phyloP scores from a whole-genome alignment of 2,797 vertebrate species.

The Poeciliopsis infans region DNA sequence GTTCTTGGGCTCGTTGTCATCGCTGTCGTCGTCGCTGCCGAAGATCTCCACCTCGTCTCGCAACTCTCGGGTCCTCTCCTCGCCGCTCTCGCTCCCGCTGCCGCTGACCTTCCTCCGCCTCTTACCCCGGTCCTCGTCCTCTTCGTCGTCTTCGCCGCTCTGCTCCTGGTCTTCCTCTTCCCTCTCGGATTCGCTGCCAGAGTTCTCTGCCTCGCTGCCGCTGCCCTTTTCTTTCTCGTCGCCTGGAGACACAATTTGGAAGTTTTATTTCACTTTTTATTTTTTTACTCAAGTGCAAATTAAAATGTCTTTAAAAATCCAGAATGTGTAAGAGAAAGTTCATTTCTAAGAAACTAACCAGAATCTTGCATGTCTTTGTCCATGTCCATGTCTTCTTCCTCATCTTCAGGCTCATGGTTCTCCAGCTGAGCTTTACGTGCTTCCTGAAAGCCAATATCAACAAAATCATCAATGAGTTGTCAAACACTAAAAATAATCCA shows the following conservation, averaged over 20 bases:
- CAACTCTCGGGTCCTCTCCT: constrained; percentile 82
- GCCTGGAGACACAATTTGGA: constrained; percentile 64
- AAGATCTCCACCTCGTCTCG: constrained; percentile 94
- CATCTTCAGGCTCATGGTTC: constrained; percentile 96
- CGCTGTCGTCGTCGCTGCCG: constrained; percentile 87
- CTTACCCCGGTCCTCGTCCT: constrained; percentile 68
- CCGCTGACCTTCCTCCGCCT: constrained; percentile 69
- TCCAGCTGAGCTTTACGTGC: constrained; percentile 94
- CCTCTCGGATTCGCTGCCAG: constrained; percentile 80
- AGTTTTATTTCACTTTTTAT: neutral
- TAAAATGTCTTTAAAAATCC: neutral
- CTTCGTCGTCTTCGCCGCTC: constrained; percentile 59
- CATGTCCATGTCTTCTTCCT: constrained; percentile 93
- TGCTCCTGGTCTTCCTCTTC: constrained; percentile 81
- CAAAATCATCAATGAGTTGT: constrained; percentile 9
- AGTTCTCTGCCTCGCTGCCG: constrained; percentile 88
- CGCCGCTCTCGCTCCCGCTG: constrained; percentile 83
- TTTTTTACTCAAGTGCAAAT: neutral
- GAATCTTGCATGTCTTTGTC: constrained; percentile 87
- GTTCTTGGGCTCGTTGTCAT: constrained; percentile 78
- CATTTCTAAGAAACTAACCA: constrained; percentile 71
- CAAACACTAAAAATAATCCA: neutral
- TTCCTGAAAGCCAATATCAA: constrained; percentile 77
- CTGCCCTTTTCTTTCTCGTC: constrained; percentile 89
- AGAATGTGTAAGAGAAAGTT: neutral